Evolutionary conservation across 2,888 invertebrate species (phyloP), one percentile per base, ranked within the genome.

Genomic region (Zele albiditarsus): DNA sequence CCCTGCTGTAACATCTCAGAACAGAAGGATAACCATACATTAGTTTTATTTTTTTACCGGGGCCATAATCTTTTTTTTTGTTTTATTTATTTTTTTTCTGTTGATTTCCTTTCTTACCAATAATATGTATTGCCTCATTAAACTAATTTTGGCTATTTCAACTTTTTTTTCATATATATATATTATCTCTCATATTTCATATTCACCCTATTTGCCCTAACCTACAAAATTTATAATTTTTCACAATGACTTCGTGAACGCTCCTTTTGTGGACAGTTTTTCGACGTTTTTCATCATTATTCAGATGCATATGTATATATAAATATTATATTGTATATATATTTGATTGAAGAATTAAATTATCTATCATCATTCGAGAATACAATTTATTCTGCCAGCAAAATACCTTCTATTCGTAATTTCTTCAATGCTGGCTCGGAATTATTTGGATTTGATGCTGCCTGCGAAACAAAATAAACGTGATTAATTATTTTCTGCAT

Each of bases 1-100:
- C 87, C 86, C 88, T 85, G 86, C 90, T 90, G 90, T 89, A 90
- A 90, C 90, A 90, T 90, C 90, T 90, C 90, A 90, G 90, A 90
- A 90, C 90, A 90, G 89, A 90, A 90, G 89, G 89, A 90, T 90
- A 90, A 89, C 88, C 87, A 88, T 88, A 89, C 86, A 90, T 90
- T 90, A 90, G 90, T 90, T 86, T 88, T 85, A 84, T 85, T 86
- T 80, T 84, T 84, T 85, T 85, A 84, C 78, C 79, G 77, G 74
- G 69, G 84, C 82, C 81, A 80, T 77, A 46, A 60, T 71, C 33
- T 63, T 62, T 53, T 33, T 58, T 62, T 58, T 27, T 57, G 57
- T 66, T 46, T 53, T 14, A 6, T 60, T 58, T 60, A 42, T 69
- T 65, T 76, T 73, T 69, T 69, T 67, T 67, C 66, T 33, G 49